phyloP scores from a whole-genome alignment of 1,140 invertebrate genomes.

The Drosophila saltans region DNA sequence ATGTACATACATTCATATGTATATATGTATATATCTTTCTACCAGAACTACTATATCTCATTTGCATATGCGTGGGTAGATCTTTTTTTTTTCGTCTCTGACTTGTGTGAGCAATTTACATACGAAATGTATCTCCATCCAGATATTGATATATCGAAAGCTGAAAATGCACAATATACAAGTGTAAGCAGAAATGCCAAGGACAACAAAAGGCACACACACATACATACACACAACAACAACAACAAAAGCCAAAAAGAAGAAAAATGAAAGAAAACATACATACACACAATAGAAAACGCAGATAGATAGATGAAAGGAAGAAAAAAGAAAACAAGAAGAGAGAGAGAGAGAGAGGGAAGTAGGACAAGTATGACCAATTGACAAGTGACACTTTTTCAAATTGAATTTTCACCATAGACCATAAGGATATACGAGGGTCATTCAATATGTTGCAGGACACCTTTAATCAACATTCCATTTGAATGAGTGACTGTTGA shows the following conservation, averaged over 20 bases:
- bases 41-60: conserved; percentile 20
- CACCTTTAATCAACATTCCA: neutral
- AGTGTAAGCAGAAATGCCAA: conserved; percentile 33
- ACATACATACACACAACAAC: conserved; percentile 19
- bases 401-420: conserved; percentile 64
- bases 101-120: conserved; percentile 60
- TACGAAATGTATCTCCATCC: conserved; percentile 56
- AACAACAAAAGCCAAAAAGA: conserved; percentile 36
- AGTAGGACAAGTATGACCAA: conserved; percentile 44
- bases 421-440: neutral
- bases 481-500: neutral
- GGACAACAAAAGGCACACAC: conserved; percentile 11
- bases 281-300: conserved; percentile 37
- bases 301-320: neutral
- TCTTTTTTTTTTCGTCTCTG: conserved; percentile 21
- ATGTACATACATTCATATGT: neutral
- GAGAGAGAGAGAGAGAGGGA: neutral
- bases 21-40: neutral
- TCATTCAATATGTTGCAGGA: neutral
- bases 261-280: conserved; percentile 1
- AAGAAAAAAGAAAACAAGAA: too few relatives aligned
- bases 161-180: conserved; percentile 34
- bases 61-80: conserved; percentile 51
- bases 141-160: conserved; percentile 52
- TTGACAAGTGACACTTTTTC: conserved; percentile 72